These are phyloP conservation scores for Neogale vison DNA, from an alignment of 2,113 vertebrate species.

Conservation along the genomic window DNA sequence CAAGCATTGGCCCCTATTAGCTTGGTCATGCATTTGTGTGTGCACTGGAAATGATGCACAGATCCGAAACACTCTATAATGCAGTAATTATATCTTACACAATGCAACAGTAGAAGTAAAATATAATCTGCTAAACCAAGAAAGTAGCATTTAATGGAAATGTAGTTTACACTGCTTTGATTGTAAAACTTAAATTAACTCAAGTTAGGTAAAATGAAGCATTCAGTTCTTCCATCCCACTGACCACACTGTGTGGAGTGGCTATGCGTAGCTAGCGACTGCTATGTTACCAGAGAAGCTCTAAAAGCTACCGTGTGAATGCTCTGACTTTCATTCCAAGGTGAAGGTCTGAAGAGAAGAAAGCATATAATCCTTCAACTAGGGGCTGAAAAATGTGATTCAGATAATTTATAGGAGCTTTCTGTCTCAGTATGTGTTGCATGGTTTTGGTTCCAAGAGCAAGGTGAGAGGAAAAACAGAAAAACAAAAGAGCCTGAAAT, in stretches of 20 bases:
- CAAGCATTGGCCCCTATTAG: background rate
- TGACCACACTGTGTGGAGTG: background rate
- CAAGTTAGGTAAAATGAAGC: background rate
- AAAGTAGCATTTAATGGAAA: background rate
- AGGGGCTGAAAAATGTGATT: background rate
- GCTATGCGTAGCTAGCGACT: background rate
- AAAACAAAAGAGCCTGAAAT: background rate
- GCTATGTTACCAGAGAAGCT: background rate
- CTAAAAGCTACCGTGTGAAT: background rate
- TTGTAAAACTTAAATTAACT: slow-evolving; percentile 11
- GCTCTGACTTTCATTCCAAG: background rate
- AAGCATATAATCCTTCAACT: background rate
- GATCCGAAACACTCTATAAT: background rate
- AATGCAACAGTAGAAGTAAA: background rate
- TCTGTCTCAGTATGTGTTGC: background rate
- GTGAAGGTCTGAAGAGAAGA: background rate
- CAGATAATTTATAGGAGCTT: background rate
- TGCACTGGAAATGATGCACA: background rate
- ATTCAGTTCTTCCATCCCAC: background rate
- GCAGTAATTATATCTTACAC: background rate
- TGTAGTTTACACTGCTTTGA: background rate
- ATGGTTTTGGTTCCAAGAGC: background rate
- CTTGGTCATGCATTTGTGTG: background rate
- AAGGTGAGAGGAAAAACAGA: background rate
- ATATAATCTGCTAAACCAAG: background rate